Percentiles rank a stretch among this genome's conserved stretches.
phyloP scores from a whole-genome alignment of 2,797 vertebrate genomes.

The Arrhamphus sclerolepis region DNA sequence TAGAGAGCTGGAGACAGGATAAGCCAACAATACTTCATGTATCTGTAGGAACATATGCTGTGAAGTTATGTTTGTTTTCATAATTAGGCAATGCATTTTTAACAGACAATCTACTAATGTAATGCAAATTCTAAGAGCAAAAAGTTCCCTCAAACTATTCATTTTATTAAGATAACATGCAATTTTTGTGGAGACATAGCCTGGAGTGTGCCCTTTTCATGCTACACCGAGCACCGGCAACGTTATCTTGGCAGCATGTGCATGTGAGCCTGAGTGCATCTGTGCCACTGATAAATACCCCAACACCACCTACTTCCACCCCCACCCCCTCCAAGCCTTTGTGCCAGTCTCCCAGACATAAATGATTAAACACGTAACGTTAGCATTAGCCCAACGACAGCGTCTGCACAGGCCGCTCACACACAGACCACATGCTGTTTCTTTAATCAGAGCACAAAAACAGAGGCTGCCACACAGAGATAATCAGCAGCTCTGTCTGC shows the following conservation, averaged over 20 bases:
- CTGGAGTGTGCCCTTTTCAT: slow-evolving; percentile 46
- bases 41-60: slow-evolving; percentile 37
- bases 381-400: slow-evolving; percentile 73
- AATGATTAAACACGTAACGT: slow-evolving; percentile 81
- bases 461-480: slow-evolving; percentile 72
- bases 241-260: slow-evolving; percentile 59
- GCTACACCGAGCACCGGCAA: slow-evolving; percentile 49
- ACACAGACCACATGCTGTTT: slow-evolving; percentile 79
- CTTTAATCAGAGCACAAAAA: slow-evolving; percentile 81
- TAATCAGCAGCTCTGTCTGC: slow-evolving; percentile 71
- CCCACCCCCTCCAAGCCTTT: slow-evolving; percentile 54
- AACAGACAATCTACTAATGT: slow-evolving; percentile 3
- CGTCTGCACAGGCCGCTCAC: slow-evolving; percentile 60
- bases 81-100: slow-evolving; percentile 5
- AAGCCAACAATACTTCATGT: slow-evolving; percentile 68
- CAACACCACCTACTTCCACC: slow-evolving; percentile 10
- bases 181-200: slow-evolving; percentile 46
- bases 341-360: slow-evolving; percentile 77
- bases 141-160: not conserved
- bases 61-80: slow-evolving; percentile 36
- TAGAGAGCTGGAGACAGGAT: slow-evolving; percentile 58
- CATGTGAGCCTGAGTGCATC: slow-evolving; percentile 61
- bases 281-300: slow-evolving; percentile 65
- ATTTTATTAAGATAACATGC: slow-evolving; percentile 47
- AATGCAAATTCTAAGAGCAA: slow-evolving; percentile 14